phyloP scores from a whole-genome alignment of 2,113 vertebrate genomes.

The Mustela lutreola region DNA sequence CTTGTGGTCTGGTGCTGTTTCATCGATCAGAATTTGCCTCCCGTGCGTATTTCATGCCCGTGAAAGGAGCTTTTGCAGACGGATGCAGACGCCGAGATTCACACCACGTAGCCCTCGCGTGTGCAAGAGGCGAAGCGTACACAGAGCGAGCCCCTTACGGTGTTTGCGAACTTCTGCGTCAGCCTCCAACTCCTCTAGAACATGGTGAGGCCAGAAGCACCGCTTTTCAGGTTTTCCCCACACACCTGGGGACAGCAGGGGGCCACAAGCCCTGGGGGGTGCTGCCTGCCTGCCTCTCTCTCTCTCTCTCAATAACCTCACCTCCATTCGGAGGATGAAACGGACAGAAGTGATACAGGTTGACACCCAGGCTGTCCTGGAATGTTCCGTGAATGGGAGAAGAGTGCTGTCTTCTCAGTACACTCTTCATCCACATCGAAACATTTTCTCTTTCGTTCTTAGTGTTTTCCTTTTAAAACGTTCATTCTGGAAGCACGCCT shows the following conservation, averaged over 20 bases:
- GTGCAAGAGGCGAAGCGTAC: background rate
- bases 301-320: background rate
- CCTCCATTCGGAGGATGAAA: background rate
- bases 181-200: background rate
- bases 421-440: background rate
- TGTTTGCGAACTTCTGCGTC: too few species aligned
- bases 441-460: background rate
- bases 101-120: accelerated
- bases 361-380: background rate
- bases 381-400: background rate
- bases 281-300: background rate
- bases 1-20: background rate
- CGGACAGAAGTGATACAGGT: background rate
- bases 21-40: background rate
- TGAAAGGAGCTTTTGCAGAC: too few species aligned
- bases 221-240: background rate
- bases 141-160: too few species aligned
- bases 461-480: background rate
- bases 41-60: background rate
- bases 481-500: background rate
- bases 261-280: accelerated
- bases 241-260: background rate
- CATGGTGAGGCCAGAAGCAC: background rate
- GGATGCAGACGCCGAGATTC: background rate
- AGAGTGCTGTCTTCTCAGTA: background rate